A percentile compares a stretch with the other conserved stretches of the same genome.
Conservation (phyloP, 2,797 vertebrate species). For the Rhadinocentrus ornatus region DNA sequence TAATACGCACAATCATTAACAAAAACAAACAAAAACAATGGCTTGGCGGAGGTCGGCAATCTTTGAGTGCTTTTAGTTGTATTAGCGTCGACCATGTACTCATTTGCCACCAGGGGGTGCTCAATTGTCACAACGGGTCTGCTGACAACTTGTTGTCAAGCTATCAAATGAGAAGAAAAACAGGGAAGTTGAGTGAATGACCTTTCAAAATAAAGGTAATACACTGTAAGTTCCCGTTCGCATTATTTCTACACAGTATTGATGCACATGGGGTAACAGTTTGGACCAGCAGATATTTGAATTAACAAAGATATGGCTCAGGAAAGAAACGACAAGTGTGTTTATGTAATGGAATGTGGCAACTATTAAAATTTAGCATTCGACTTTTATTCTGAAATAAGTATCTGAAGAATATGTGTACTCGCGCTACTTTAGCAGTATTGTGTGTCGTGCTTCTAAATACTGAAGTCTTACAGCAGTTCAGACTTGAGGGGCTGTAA, state of each 20-base stretch:
- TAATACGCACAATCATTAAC: too few relatives aligned
- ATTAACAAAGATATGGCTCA: background rate
- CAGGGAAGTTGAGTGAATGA: background rate
- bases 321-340: too few relatives aligned
- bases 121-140: background rate
- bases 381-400: slow-evolving; percentile 43
- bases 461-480: slow-evolving; percentile 65
- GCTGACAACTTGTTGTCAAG: slow-evolving; percentile 28
- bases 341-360: background rate
- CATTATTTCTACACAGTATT: background rate
- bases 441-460: slow-evolving; percentile 50
- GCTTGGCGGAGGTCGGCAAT: too few relatives aligned
- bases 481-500: slow-evolving; percentile 64
- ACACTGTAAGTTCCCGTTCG: accelerated
- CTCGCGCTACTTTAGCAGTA: background rate
- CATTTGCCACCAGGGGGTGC: slow-evolving; percentile 41
- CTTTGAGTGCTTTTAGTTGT: too few relatives aligned
- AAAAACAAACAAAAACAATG: too few relatives aligned
- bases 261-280: background rate
- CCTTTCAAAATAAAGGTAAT: slow-evolving; percentile 22
- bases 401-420: background rate
- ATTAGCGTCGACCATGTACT: background rate
- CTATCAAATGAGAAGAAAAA: background rate
- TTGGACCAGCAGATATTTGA: background rate
- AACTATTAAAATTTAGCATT: too few relatives aligned